Evolutionary conservation across 2,113 vertebrate genomes (phyloP).

Genomic region (Ursus arctos): DNA sequence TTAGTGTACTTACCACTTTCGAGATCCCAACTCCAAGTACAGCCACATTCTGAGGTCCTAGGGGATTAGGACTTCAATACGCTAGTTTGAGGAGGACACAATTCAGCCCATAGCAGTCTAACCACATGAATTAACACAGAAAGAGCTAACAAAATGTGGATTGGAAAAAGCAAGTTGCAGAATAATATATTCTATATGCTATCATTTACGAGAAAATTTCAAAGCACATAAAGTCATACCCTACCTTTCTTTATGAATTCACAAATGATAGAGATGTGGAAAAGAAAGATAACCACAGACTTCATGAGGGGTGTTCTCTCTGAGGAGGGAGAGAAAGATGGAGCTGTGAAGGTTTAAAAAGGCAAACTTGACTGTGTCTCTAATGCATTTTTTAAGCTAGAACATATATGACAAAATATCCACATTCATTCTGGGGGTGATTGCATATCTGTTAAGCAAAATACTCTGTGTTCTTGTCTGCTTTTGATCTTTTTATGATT

Average conservation of each 20-base stretch:
- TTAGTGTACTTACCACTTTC: neutral
- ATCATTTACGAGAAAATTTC: neutral
- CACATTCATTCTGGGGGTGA: neutral
- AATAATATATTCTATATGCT: neutral
- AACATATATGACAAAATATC: neutral
- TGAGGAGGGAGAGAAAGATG: neutral
- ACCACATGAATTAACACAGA: neutral
- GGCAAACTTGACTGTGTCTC: neutral
- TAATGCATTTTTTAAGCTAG: neutral
- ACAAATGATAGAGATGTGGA: neutral
- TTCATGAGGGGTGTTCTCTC: neutral
- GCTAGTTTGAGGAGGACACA: neutral
- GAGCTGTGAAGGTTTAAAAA: neutral
- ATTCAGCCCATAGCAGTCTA: neutral
- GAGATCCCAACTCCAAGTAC: neutral
- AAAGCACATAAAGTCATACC: neutral
- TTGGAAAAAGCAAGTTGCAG: neutral
- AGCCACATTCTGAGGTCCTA: neutral
- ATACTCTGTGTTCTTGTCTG: neutral
- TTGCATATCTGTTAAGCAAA: neutral
- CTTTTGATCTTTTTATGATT: neutral
- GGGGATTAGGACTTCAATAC: neutral
- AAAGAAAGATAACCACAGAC: too few species aligned
- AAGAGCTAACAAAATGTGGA: neutral
- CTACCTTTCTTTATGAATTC: neutral